A percentile compares a stretch with the other conserved stretches of the same genome.
Evolutionary conservation across 2,113 vertebrate genomes (phyloP).

Genomic region (Entomyzon cyanotis): DNA sequence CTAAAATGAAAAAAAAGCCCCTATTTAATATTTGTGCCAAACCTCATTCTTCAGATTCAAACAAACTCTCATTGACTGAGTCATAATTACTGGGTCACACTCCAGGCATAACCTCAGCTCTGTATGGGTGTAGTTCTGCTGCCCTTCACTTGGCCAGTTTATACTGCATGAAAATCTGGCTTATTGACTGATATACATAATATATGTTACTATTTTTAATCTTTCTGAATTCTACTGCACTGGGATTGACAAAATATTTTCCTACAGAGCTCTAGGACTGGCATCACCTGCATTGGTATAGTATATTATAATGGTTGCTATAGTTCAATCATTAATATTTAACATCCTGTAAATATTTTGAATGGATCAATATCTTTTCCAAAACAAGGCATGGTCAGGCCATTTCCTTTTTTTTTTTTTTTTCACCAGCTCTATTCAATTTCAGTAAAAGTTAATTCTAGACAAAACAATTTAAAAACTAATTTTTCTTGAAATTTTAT

Average conservation of each 20-base stretch:
- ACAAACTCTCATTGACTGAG: background rate
- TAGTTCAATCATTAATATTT: background rate
- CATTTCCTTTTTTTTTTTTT: background rate
- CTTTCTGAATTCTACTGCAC: background rate
- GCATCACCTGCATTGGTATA: background rate
- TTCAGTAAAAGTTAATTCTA: constrained; percentile 10
- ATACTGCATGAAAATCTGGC: background rate
- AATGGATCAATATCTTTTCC: background rate
- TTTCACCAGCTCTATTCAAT: background rate
- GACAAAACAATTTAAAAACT: background rate
- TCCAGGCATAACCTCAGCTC: background rate
- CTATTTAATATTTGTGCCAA: background rate
- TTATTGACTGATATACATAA: background rate
- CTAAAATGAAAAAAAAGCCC: background rate
- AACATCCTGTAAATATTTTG: background rate
- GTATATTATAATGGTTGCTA: background rate
- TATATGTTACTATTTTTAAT: background rate
- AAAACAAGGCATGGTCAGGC: background rate
- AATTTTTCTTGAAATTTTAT: constrained; percentile 6
- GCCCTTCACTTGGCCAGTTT: background rate
- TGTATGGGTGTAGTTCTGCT: background rate
- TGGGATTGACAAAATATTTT: background rate
- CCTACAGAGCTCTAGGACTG: background rate
- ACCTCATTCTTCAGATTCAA: background rate
- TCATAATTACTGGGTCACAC: background rate